A percentile compares a stretch with the other conserved stretches of the same genome.
These are phyloP conservation scores for Xanthia togata DNA, from an alignment of 2,888 invertebrate genomes.

Conservation along the genomic window DNA sequence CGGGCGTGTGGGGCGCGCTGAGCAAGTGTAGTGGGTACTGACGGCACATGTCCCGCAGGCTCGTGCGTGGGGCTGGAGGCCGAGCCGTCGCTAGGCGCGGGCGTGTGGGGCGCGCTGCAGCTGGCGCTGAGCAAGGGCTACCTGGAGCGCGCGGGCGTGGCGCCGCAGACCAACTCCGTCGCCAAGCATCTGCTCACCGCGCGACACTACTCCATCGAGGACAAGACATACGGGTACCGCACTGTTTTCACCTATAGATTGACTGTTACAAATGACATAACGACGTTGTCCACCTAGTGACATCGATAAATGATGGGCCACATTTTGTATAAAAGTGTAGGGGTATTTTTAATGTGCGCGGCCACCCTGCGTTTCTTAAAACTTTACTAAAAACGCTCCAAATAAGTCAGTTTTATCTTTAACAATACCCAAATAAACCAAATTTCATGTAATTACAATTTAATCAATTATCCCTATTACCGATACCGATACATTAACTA, in stretches of 20 bases:
- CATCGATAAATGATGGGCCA: not conserved
- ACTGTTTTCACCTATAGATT: not conserved
- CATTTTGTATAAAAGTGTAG: not conserved
- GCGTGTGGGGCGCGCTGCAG: constrained; percentile 97
- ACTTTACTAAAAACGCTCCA: not conserved
- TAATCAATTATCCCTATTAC: not conserved
- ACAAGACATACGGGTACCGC: constrained; percentile 77
- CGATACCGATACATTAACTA: too few species aligned
- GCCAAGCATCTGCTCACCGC: constrained; percentile 71
- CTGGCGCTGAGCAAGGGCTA: constrained; percentile 98
- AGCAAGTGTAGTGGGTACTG: too few species aligned
- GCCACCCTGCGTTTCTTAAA: too few species aligned
- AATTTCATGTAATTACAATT: not conserved
- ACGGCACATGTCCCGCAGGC: constrained; percentile 66
- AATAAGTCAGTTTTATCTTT: not conserved
- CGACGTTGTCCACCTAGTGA: too few species aligned
- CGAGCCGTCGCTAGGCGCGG: constrained; percentile 97
- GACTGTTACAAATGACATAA: too few species aligned
- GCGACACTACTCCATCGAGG: constrained; percentile 75
- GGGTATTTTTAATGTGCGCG: not conserved
- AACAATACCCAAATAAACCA: not conserved
- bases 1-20: too few species aligned
- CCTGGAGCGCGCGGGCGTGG: constrained; percentile 95
- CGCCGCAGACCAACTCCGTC: constrained; percentile 89
- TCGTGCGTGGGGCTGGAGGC: constrained; percentile 93